phyloP scores from a whole-genome alignment of 2,113 vertebrate genomes.

The Pao palembangensis region DNA sequence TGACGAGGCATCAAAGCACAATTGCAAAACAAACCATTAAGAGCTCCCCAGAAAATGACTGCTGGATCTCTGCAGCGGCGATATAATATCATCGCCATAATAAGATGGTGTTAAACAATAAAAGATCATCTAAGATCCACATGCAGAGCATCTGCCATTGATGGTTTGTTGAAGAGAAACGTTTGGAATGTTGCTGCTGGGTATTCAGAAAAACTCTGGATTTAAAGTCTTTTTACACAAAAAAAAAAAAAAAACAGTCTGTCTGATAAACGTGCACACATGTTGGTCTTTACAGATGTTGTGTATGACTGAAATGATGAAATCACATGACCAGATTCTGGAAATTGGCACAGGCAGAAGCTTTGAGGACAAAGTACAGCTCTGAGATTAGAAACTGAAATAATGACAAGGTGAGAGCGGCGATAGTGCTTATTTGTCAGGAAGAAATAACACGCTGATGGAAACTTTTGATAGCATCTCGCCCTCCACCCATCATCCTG shows the following conservation, averaged over 20 bases:
- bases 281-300: too few species aligned
- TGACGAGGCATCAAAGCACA: not conserved
- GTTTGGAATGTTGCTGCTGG: too few species aligned
- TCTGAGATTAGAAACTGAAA: conserved; percentile 42
- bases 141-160: too few species aligned
- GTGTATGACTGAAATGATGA: too few species aligned
- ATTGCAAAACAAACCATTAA: not conserved
- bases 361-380: not conserved
- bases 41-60: not conserved
- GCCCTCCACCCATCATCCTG: conserved; percentile 13
- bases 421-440: conserved; percentile 47
- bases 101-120: not conserved
- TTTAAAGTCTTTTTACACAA: too few species aligned
- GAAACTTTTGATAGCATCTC: conserved; percentile 25
- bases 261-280: too few species aligned
- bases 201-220: too few species aligned
- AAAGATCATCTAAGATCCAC: too few species aligned
- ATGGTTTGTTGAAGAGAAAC: too few species aligned
- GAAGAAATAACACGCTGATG: conserved; percentile 47
- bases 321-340: not conserved
- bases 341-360: not conserved
- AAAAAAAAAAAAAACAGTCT: too few species aligned
- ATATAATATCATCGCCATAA: not conserved
- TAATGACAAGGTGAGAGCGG: conserved; percentile 30
- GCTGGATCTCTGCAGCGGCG: not conserved